These are phyloP conservation scores for Chaunax sp. DNA, from an alignment of 2,797 vertebrate genomes.

Conservation along the genomic window DNA sequence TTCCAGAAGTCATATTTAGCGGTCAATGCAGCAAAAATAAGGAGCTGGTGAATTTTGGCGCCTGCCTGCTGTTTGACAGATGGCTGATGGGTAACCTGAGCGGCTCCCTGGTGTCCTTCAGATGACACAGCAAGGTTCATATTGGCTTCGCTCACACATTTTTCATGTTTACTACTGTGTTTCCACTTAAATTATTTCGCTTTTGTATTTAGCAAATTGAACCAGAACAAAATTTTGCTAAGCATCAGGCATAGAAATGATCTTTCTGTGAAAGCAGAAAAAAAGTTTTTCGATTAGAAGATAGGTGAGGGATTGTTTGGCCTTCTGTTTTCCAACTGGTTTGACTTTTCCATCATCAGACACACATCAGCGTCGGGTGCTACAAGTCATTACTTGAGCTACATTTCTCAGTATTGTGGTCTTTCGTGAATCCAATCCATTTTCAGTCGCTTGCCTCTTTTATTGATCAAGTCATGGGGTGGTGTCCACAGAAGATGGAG, in stretches of 20 bases:
- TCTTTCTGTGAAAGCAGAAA: no score
- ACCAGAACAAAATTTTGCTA: neutral
- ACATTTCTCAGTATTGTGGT: no score
- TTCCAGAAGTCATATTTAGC: constrained; percentile 19
- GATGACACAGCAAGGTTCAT: constrained; percentile 1
- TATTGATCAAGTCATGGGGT: no score
- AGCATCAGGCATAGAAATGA: no score
- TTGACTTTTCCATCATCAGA: no score
- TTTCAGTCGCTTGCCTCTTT: no score
- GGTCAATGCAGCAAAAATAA: neutral
- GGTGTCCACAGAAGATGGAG: no score
- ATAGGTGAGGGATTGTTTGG: neutral
- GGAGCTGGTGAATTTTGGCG: neutral
- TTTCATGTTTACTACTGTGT: neutral
- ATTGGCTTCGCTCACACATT: neutral
- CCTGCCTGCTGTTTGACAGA: constrained; percentile 23
- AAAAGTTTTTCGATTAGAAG: no score
- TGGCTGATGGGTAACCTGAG: constrained; percentile 41
- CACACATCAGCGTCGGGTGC: neutral
- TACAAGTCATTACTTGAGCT: no score
- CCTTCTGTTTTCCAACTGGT: no score
- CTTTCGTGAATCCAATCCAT: no score
- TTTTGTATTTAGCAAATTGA: neutral
- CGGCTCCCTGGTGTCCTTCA: constrained; percentile 8
- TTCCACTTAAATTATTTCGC: neutral